Evolutionary conservation across 2,888 invertebrate species (phyloP).

Genomic region (Drosophila longiperda): DNA sequence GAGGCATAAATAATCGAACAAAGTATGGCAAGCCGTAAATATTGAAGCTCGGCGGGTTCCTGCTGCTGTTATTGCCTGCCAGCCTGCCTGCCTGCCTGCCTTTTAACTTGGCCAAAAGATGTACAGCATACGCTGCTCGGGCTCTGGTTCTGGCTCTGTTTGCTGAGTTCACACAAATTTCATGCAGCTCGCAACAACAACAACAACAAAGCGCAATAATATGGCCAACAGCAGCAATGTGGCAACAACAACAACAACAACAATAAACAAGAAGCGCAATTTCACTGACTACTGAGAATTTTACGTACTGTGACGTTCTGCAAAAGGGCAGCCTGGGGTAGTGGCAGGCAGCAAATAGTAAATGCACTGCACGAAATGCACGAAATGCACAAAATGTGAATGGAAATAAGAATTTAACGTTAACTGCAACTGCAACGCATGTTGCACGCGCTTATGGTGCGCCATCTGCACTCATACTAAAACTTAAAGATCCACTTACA

Average conservation of each 20-base stretch:
- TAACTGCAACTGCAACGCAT: slow-evolving; percentile 23
- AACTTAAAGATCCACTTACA: slow-evolving; percentile 17
- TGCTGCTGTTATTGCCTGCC: slow-evolving; percentile 19
- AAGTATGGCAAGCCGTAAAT: slow-evolving; percentile 77
- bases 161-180: slow-evolving; percentile 60
- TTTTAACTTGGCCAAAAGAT: slow-evolving; percentile 38
- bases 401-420: slow-evolving; percentile 21
- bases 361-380: slow-evolving; percentile 52
- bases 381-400: slow-evolving; percentile 30
- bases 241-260: slow-evolving; percentile 45
- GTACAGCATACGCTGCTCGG: slow-evolving; percentile 43
- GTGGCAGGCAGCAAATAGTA: slow-evolving; percentile 12
- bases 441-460: slow-evolving; percentile 46
- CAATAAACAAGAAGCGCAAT: slow-evolving; percentile 75
- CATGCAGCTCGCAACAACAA: slow-evolving; percentile 56
- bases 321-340: not conserved
- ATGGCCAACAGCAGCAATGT: slow-evolving; percentile 58
- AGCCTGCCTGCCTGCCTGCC: slow-evolving; percentile 10
- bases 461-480: slow-evolving; percentile 52
- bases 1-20: slow-evolving; percentile 76
- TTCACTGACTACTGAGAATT: slow-evolving; percentile 80
- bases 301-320: slow-evolving; percentile 76
- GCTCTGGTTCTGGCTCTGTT: not conserved
- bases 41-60: slow-evolving; percentile 52
- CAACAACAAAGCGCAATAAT: slow-evolving; percentile 65